phyloP scores from a whole-genome alignment of 2,888 invertebrate species.

The Lissocephala sabroskyi region DNA sequence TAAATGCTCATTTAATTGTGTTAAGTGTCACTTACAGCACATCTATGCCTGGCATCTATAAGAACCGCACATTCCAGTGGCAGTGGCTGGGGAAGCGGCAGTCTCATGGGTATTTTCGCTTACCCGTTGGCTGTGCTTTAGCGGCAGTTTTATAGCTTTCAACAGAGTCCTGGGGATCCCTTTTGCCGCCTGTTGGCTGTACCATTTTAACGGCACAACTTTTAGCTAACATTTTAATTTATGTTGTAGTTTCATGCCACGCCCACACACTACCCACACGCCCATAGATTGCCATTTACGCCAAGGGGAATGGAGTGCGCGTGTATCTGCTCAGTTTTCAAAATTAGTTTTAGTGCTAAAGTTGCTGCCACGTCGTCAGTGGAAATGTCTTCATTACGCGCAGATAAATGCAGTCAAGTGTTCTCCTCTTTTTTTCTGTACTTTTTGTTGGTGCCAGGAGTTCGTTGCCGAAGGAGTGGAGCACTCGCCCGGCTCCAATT shows the following conservation, averaged over 20 bases:
- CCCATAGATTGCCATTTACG: too few species aligned
- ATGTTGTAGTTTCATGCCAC: constrained; percentile 33
- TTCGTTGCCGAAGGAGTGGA: too few species aligned
- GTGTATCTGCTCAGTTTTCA: constrained; percentile 27
- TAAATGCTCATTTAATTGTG: constrained; percentile 65
- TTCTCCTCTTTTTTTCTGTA: too few species aligned
- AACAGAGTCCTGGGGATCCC: too few species aligned
- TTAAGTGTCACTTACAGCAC: constrained; percentile 60
- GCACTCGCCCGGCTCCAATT: too few species aligned
- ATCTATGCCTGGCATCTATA: constrained; percentile 14
- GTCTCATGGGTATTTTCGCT: too few species aligned
- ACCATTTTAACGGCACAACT: constrained; percentile 53
- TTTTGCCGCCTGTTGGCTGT: constrained; percentile 9
- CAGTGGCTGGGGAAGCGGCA: too few species aligned
- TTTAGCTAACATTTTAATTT: constrained; percentile 60
- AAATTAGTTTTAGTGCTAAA: constrained; percentile 52
- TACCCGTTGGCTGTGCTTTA: too few species aligned
- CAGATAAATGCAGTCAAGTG: constrained; percentile 25
- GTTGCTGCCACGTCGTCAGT: constrained; percentile 19
- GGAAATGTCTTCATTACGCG: constrained; percentile 47
- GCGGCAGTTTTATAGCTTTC: too few species aligned
- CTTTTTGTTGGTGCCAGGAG: too few species aligned
- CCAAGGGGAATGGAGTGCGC: too few species aligned
- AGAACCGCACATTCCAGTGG: background rate
- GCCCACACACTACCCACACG: constrained; percentile 6